Percentiles rank a stretch among this genome's conserved stretches.
Conservation (phyloP, 92 coral and sea anemone genomes). For the Hydrozoanthus gracilis region DNA sequence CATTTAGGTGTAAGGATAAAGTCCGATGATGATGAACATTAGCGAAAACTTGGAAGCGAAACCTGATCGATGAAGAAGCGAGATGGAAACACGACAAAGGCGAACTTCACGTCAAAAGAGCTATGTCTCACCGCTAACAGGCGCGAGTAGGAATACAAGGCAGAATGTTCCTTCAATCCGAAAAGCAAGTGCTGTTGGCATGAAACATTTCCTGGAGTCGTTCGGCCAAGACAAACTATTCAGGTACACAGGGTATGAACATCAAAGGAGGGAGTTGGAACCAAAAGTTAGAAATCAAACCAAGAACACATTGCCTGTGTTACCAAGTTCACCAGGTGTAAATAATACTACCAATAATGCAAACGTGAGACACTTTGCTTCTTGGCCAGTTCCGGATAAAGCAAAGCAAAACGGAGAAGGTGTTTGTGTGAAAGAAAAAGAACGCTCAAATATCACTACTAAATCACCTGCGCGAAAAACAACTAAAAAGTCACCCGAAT, state of each 20-base stretch:
- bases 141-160: neutral
- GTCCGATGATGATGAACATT: neutral
- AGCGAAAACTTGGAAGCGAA: neutral
- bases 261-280: constrained; percentile 35
- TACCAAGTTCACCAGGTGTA: neutral
- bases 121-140: neutral
- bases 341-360: neutral
- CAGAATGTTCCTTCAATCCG: neutral
- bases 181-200: constrained; percentile 54
- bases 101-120: neutral
- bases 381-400: constrained; percentile 35
- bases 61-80: neutral
- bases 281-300: neutral
- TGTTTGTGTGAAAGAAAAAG: constrained; percentile 58
- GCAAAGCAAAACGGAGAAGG: neutral
- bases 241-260: constrained; percentile 61
- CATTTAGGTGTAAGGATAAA: no score
- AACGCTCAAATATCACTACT: constrained; percentile 25
- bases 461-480: neutral
- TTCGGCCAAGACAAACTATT: constrained; percentile 68
- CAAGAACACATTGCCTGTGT: neutral
- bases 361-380: constrained; percentile 30
- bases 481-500: neutral
- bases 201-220: constrained; percentile 73
- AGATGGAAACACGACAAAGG: neutral